These are phyloP conservation scores for Bombyx mandarina DNA, from an alignment of 1,140 invertebrate genomes.

Conservation along the genomic window DNA sequence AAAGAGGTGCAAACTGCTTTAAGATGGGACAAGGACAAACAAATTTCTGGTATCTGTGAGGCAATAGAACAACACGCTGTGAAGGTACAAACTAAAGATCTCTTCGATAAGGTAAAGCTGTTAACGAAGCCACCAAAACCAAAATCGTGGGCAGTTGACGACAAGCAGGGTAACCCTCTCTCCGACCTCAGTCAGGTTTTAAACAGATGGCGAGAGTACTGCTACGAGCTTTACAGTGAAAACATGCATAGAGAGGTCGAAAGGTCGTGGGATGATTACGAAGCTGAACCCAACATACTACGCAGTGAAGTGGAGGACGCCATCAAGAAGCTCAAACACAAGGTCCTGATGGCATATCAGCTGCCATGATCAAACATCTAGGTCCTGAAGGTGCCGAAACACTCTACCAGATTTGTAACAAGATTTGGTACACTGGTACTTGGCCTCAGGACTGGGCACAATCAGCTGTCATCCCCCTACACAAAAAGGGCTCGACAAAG, in stretches of 20 bases:
- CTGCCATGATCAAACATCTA: slow-evolving; percentile 9
- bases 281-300: slow-evolving; percentile 5
- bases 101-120: slow-evolving; percentile 9
- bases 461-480: no score
- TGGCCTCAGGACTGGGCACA: no score
- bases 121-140: slow-evolving; percentile 5
- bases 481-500: no score
- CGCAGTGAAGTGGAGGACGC: slow-evolving; percentile 6
- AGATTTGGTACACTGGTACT: no score
- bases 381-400: slow-evolving; percentile 1
- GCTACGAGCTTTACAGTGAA: slow-evolving; percentile 8
- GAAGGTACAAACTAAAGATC: slow-evolving; percentile 6
- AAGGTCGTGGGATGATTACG: background rate
- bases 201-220: slow-evolving; percentile 14
- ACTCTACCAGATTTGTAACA: no score
- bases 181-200: slow-evolving; percentile 5
- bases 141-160: slow-evolving; percentile 9
- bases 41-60: slow-evolving; percentile 8
- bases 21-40: slow-evolving; percentile 4
- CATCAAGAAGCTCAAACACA: slow-evolving; percentile 7
- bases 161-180: slow-evolving; percentile 6
- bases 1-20: background rate
- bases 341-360: slow-evolving; percentile 8
- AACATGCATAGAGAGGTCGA: background rate
- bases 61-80: slow-evolving; percentile 9